phyloP scores from a whole-genome alignment of 2,113 vertebrate species.

The Toxotes jaculatrix region DNA sequence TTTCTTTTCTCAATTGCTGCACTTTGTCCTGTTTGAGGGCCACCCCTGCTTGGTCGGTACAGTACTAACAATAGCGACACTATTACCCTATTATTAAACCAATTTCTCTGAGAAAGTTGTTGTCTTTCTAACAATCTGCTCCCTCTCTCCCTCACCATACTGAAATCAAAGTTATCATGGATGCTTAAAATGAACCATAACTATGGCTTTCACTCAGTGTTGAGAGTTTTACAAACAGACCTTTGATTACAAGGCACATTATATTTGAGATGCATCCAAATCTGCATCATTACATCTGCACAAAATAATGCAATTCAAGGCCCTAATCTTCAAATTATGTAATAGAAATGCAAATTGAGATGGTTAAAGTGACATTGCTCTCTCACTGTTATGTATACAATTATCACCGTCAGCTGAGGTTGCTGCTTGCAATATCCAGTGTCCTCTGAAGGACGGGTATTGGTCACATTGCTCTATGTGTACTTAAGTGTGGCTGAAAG shows the following conservation, averaged over 20 bases:
- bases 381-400: constrained; percentile 42
- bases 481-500: constrained; percentile 46
- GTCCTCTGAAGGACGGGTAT: constrained; percentile 44
- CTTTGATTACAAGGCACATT: constrained; percentile 53
- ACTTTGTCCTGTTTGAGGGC: constrained; percentile 81
- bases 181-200: constrained; percentile 27
- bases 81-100: constrained; percentile 62
- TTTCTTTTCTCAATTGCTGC: constrained; percentile 82
- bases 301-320: constrained; percentile 45
- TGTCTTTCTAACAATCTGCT: constrained; percentile 38
- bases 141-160: constrained; percentile 24
- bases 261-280: constrained; percentile 52
- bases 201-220: constrained; percentile 17
- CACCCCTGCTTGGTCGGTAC: constrained; percentile 36
- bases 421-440: constrained; percentile 55
- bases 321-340: constrained; percentile 60
- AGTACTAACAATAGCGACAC: constrained; percentile 60
- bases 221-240: constrained; percentile 46
- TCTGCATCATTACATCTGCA: constrained; percentile 46
- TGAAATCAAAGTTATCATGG: constrained; percentile 38
- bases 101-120: constrained; percentile 48
- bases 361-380: constrained; percentile 50
- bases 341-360: constrained; percentile 71
- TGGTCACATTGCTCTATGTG: constrained; percentile 36
- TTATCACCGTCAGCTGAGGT: constrained; percentile 44